These are phyloP conservation scores for Fukomys damarensis DNA, from an alignment of 2,113 vertebrate genomes.

Conservation along the genomic window DNA sequence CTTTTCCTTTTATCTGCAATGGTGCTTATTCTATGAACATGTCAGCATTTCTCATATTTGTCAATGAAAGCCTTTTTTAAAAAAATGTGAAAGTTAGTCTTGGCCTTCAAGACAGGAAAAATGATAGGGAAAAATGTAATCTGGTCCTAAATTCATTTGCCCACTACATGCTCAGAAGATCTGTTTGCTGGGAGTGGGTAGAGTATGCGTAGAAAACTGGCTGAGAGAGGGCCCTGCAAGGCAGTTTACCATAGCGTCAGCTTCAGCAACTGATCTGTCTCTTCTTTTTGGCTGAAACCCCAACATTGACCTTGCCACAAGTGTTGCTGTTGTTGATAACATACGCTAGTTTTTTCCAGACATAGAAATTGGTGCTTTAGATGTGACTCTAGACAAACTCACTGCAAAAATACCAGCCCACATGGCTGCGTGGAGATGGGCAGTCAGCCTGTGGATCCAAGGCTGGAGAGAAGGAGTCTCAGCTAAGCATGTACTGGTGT, in stretches of 20 bases:
- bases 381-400: slow-evolving; percentile 48
- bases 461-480: neutral
- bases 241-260: no score
- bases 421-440: neutral
- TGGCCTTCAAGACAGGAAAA: neutral
- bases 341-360: slow-evolving; percentile 28
- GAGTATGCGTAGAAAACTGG: neutral
- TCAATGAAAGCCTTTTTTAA: neutral
- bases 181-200: neutral
- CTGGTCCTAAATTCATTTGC: neutral
- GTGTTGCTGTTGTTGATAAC: slow-evolving; percentile 18
- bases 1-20: neutral
- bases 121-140: neutral
- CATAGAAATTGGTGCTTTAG: neutral
- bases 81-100: neutral
- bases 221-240: no score
- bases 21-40: neutral
- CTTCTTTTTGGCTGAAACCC: neutral
- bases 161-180: neutral
- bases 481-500: neutral
- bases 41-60: neutral
- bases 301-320: slow-evolving; percentile 38
- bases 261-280: neutral
- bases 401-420: neutral
- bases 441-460: neutral